phyloP scores from a whole-genome alignment of 2,888 invertebrate genomes.

The Drosophila nr. perissopoda region DNA sequence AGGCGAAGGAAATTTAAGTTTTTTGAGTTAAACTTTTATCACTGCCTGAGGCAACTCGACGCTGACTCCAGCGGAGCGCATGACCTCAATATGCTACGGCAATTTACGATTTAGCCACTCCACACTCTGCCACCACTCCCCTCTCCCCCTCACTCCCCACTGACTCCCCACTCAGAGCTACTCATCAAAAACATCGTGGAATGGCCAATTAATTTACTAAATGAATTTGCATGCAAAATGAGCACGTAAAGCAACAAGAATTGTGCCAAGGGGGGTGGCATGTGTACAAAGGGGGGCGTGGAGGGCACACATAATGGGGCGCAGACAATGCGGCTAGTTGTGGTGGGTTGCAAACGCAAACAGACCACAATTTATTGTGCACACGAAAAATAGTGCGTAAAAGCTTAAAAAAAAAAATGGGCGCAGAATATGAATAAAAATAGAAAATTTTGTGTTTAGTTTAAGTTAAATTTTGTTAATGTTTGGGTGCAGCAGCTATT shows the following conservation, averaged over 20 bases:
- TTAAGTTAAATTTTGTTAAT: not conserved
- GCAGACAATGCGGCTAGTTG: constrained; percentile 2
- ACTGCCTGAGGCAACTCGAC: constrained; percentile 20
- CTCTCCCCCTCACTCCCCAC: not conserved
- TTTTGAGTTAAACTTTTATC: constrained; percentile 16
- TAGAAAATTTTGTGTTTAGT: not conserved
- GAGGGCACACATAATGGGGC: not conserved
- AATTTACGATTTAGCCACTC: constrained; percentile 50
- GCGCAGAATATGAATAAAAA: not conserved
- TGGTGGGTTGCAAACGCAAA: not conserved
- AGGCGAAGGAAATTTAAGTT: not conserved
- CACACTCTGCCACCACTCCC: constrained; percentile 24
- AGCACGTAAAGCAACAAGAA: constrained; percentile 56
- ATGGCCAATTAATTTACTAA: constrained; percentile 79
- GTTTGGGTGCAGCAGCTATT: not conserved
- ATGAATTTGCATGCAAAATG: constrained; percentile 80
- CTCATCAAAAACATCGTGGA: constrained; percentile 53
- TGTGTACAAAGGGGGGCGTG: not conserved
- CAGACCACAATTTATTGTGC: not conserved
- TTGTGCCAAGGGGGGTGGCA: not conserved
- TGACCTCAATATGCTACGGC: constrained; percentile 70
- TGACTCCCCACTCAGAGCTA: not conserved
- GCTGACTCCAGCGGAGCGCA: constrained; percentile 59
- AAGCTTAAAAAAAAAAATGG: not conserved
- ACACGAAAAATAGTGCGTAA: not conserved